Percentiles rank a stretch among this genome's conserved stretches.
These are phyloP conservation scores for Sympetrum striolatum DNA, from an alignment of 2,888 invertebrate genomes.

Conservation along the genomic window DNA sequence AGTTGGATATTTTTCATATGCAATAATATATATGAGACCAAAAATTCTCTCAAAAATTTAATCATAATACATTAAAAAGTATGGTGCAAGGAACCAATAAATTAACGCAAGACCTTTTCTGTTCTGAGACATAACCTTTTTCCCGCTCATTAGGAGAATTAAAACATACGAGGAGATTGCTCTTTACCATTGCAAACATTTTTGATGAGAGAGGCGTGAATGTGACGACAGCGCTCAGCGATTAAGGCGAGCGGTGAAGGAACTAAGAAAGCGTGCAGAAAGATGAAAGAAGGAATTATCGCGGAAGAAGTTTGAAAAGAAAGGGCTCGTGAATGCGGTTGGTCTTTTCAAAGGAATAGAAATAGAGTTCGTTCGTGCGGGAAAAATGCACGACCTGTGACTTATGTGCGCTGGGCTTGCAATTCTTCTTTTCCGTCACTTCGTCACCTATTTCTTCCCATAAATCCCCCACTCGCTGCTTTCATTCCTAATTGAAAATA, in stretches of 20 bases:
- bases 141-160: too few species aligned
- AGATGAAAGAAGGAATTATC: not conserved
- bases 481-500: too few species aligned
- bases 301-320: not conserved
- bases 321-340: not conserved
- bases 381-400: not conserved
- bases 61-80: too few species aligned
- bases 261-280: not conserved
- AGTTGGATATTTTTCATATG: too few species aligned
- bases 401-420: not conserved
- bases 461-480: not conserved
- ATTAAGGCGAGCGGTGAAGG: not conserved
- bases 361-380: not conserved
- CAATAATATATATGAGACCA: too few species aligned
- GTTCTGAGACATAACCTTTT: too few species aligned
- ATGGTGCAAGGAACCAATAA: too few species aligned
- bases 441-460: not conserved
- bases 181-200: too few species aligned
- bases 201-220: not conserved
- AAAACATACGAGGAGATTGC: too few species aligned
- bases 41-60: too few species aligned
- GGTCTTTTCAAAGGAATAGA: not conserved
- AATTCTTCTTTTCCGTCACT: not conserved
- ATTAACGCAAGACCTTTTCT: too few species aligned
- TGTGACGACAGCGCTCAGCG: not conserved